These are phyloP conservation scores for Nycteola revayana DNA, from an alignment of 2,888 invertebrate genomes.

Conservation along the genomic window DNA sequence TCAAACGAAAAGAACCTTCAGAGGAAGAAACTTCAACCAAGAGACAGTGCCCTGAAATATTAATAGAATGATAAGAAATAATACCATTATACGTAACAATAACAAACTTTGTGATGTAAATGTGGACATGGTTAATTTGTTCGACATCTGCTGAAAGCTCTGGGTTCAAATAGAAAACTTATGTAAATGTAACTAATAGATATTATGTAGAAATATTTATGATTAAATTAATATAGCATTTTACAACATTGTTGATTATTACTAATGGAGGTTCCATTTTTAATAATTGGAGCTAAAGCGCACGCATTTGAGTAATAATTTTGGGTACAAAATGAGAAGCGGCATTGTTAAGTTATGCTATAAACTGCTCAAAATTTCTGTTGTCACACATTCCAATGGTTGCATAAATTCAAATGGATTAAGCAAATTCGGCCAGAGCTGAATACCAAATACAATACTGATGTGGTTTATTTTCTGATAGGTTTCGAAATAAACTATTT, in stretches of 20 bases:
- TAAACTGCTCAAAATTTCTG: constrained; percentile 41
- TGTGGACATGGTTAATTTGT: constrained; percentile 47
- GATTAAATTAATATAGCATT: constrained; percentile 61
- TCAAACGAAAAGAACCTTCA: constrained; percentile 63
- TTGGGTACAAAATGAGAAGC: constrained; percentile 51
- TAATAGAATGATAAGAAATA: constrained; percentile 57
- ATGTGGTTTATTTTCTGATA: constrained; percentile 69
- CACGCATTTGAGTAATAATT: constrained; percentile 38
- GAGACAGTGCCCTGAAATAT: constrained; percentile 67
- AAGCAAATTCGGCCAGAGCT: constrained; percentile 59
- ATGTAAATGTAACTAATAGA: constrained; percentile 50
- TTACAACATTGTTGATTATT: constrained; percentile 57
- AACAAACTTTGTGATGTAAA: constrained; percentile 47
- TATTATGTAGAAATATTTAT: constrained; percentile 66
- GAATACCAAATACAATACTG: constrained; percentile 69
- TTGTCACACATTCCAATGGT: constrained; percentile 68
- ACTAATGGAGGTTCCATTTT: constrained; percentile 43
- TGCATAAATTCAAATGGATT: constrained; percentile 40
- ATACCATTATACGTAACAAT: constrained; percentile 14
- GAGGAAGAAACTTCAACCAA: constrained; percentile 64
- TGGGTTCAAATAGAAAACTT: constrained; percentile 46
- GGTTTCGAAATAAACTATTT: constrained; percentile 64
- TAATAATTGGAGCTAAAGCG: constrained; percentile 34
- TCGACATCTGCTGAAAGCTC: constrained; percentile 49
- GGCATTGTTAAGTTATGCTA: constrained; percentile 36